These are phyloP conservation scores for Malurus leucopterus DNA, from an alignment of 2,797 vertebrate species.

Conservation along the genomic window DNA sequence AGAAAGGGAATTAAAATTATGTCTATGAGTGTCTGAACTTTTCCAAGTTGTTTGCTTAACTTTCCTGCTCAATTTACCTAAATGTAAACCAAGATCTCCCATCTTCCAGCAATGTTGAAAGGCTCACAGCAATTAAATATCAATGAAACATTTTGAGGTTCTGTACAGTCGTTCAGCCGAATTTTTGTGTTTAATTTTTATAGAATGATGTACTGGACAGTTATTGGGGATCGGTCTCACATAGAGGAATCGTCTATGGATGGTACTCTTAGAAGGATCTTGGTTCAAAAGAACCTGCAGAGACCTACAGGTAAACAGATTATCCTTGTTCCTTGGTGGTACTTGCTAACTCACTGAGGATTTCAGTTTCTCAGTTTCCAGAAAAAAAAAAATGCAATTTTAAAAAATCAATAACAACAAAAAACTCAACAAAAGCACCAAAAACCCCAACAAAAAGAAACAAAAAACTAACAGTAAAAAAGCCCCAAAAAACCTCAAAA, in stretches of 20 bases:
- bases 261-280: slow-evolving; percentile 88
- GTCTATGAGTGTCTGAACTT: not conserved
- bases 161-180: not conserved
- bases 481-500: too few species aligned
- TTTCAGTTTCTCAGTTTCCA: not conserved
- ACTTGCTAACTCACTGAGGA: not conserved
- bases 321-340: not conserved
- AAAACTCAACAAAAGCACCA: too few species aligned
- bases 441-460: not conserved
- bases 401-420: too few species aligned
- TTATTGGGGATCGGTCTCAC: slow-evolving; percentile 92
- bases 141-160: not conserved
- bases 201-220: slow-evolving; percentile 99
- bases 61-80: not conserved
- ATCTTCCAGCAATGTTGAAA: not conserved
- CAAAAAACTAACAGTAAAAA: not conserved
- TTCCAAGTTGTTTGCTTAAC: not conserved
- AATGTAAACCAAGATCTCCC: not conserved
- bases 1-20: not conserved
- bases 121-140: not conserved
- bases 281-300: slow-evolving; percentile 91
- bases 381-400: not conserved
- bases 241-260: slow-evolving; percentile 98
- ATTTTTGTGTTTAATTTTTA: not conserved
- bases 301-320: slow-evolving; percentile 87